These are phyloP conservation scores for Thryonomys swinderianus DNA, from an alignment of 2,113 vertebrate species.

Conservation along the genomic window DNA sequence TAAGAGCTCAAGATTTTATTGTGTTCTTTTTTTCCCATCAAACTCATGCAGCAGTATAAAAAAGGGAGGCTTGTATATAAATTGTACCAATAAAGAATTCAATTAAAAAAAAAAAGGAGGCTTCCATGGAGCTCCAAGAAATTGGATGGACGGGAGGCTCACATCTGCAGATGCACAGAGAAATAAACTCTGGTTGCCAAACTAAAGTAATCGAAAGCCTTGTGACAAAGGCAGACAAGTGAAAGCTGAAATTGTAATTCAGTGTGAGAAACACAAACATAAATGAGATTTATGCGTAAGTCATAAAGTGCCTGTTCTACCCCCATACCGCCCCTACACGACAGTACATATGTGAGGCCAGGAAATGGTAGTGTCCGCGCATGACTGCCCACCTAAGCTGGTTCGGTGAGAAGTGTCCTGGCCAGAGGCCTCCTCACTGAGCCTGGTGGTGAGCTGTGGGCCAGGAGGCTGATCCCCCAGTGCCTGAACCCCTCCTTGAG, in stretches of 20 bases:
- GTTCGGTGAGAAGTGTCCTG: fast-evolving
- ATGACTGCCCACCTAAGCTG: fast-evolving
- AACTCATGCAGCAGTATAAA: background rate
- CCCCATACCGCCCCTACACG: fast-evolving
- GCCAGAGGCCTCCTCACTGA: background rate
- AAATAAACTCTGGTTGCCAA: background rate
- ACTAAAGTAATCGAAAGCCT: background rate
- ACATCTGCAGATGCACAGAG: background rate
- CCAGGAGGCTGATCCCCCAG: fast-evolving
- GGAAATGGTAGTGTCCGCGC: background rate
- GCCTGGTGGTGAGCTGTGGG: background rate
- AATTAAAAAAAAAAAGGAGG: too few species aligned
- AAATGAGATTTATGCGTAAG: background rate
- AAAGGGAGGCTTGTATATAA: too few species aligned
- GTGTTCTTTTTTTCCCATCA: background rate
- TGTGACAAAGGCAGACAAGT: background rate
- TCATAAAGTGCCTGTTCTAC: background rate
- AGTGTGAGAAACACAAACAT: background rate
- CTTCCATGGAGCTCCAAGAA: background rate
- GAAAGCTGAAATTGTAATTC: background rate
- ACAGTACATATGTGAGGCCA: fast-evolving
- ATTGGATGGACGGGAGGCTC: background rate
- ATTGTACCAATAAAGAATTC: too few species aligned
- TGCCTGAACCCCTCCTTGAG: background rate
- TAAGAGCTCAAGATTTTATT: background rate